phyloP scores from a whole-genome alignment of 2,888 invertebrate species.

The Pteria penguin region DNA sequence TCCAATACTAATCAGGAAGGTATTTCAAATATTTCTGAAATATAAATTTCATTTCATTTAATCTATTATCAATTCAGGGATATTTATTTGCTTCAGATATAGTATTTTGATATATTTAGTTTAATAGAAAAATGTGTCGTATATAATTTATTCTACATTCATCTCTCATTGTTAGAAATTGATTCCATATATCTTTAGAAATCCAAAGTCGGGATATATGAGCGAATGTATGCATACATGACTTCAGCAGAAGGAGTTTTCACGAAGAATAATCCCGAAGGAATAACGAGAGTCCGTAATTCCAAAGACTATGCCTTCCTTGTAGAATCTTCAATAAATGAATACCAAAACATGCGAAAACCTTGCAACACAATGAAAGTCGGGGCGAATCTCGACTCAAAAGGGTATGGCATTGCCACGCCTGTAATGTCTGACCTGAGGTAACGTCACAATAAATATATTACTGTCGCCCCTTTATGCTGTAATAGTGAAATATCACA shows the following conservation, averaged over 20 bases:
- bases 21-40: no score
- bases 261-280: slow-evolving; percentile 89
- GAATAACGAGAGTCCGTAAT: slow-evolving; percentile 89
- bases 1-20: no score
- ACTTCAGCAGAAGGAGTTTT: slow-evolving; percentile 86
- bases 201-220: slow-evolving; percentile 92
- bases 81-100: not conserved
- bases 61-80: no score
- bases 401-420: slow-evolving; percentile 94
- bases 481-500: no score
- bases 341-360: slow-evolving; percentile 91
- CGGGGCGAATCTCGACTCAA: slow-evolving; percentile 88
- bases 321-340: slow-evolving; percentile 84
- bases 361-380: slow-evolving; percentile 85
- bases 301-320: slow-evolving; percentile 82
- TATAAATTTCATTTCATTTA: no score
- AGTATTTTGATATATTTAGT: not conserved
- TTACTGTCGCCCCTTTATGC: no score
- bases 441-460: no score
- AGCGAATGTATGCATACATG: slow-evolving; percentile 98
- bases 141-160: not conserved
- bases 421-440: slow-evolving; percentile 69
- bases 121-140: not conserved
- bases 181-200: slow-evolving; percentile 82
- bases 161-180: not conserved